Evolutionary conservation across 2,113 vertebrate species (phyloP), one percentile per base, ranked within the genome.

Genomic region (Zapornia atra): DNA sequence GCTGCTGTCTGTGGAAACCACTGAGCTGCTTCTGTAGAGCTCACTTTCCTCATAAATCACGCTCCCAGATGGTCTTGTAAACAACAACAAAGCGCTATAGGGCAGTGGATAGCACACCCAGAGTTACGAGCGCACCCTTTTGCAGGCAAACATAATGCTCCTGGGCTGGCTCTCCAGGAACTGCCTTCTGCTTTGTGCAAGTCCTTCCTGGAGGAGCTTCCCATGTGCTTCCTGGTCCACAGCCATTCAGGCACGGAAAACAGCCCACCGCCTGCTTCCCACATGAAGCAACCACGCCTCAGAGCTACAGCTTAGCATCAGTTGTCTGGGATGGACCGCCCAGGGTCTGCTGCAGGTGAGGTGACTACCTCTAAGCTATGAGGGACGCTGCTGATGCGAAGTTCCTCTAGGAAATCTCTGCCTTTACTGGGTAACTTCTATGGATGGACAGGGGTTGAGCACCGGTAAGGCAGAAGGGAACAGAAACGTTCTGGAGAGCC

Each of bases 1-100:
- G 96, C 96, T 97, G 95, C 95, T 81, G 87, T 50, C 94, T 93
- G 68, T 93, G 81, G 95, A 96, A 96, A 87, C 18, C 51, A 53
- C 91, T 86, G n/a, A 4, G 48, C 81, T 83, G 77, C 64, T 78
- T 46, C 89, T 71, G 56, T 19, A 57, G 79, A 82, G 50, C 69
- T 94, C 90, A 73, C 68, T 64, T 50, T 63, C 66, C 82, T 70
- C 90, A 95, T 77, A 90, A 94, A 95, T 85, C 89, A 90, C 75
- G 18, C 36, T 73, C 90, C 71, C 91, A 96, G 88, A 90, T 92
- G 86, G 90, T 51, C 83, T 34, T 57, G 71, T 95, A 92, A 93
- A 95, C 94, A 93, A 51, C 77, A 86, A 14, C 69, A 78, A 0
- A 53, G 26, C 28, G 26, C 17, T 42, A 5, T 15, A 87, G 88